Conservation (phyloP, 64 coral and sea anemone species). For the Platygyra sinensis region DNA sequence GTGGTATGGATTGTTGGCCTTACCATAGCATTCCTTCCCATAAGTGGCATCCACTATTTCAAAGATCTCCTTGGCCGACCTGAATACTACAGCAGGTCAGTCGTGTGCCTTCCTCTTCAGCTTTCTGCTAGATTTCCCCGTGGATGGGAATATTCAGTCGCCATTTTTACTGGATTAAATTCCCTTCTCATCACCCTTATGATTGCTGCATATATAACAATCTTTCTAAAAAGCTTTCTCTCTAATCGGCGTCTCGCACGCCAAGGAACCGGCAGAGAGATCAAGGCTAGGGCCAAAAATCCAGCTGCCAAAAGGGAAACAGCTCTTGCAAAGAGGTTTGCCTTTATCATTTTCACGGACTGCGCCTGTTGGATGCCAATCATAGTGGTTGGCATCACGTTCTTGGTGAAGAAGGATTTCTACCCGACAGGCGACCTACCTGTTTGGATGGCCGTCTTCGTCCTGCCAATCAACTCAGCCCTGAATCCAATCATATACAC, state of each 20-base stretch:
- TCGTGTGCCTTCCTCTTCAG: conserved; percentile 4
- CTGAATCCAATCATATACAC: conserved; percentile 22
- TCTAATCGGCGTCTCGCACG: neutral
- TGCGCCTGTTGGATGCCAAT: conserved; percentile 12
- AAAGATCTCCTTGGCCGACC: neutral
- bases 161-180: neutral
- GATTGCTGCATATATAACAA: neutral
- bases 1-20: neutral
- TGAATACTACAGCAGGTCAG: neutral
- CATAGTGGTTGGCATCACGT: neutral
- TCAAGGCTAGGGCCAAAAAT: neutral
- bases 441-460: conserved; percentile 27
- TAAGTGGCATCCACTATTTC: neutral
- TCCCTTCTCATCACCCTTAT: neutral
- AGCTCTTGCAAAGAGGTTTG: neutral
- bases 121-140: neutral
- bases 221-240: neutral
- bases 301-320: neutral
- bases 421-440: neutral
- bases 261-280: neutral
- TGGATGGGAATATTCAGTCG: neutral
- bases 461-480: conserved; percentile 18
- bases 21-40: neutral
- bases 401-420: neutral
- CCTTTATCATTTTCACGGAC: neutral